Conservation (phyloP, 92 coral and sea anemone genomes). For the Parazoanthus darwini region DNA sequence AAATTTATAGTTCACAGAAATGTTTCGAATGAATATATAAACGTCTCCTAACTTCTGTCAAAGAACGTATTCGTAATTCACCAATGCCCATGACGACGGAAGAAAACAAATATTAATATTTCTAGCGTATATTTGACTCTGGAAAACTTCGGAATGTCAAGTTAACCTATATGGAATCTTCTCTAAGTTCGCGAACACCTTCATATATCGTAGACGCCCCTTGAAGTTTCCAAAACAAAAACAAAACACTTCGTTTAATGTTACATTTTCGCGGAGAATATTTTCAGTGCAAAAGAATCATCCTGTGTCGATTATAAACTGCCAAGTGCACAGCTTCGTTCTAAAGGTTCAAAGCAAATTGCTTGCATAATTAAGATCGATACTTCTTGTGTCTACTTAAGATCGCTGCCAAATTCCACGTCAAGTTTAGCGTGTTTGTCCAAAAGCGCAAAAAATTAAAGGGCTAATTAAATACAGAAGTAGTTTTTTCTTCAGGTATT, state of each 20-base stretch:
- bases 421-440: neutral
- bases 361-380: neutral
- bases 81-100: neutral
- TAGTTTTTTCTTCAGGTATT: neutral
- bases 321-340: neutral
- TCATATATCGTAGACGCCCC: slow-evolving; percentile 5
- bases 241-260: neutral
- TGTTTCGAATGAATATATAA: neutral
- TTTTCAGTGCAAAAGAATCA: neutral
- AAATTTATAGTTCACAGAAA: neutral
- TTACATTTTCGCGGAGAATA: neutral
- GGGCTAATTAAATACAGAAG: neutral
- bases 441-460: neutral
- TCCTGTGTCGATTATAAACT: neutral
- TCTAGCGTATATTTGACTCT: neutral
- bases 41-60: neutral
- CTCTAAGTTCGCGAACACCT: neutral
- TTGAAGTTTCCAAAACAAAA: neutral
- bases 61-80: neutral
- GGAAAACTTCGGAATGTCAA: neutral
- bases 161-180: neutral
- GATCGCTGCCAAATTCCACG: slow-evolving; percentile 10
- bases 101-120: neutral
- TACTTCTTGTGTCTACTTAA: neutral
- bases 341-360: neutral